phyloP scores from a whole-genome alignment of 2,888 invertebrate species.

The Agriopis marginaria region DNA sequence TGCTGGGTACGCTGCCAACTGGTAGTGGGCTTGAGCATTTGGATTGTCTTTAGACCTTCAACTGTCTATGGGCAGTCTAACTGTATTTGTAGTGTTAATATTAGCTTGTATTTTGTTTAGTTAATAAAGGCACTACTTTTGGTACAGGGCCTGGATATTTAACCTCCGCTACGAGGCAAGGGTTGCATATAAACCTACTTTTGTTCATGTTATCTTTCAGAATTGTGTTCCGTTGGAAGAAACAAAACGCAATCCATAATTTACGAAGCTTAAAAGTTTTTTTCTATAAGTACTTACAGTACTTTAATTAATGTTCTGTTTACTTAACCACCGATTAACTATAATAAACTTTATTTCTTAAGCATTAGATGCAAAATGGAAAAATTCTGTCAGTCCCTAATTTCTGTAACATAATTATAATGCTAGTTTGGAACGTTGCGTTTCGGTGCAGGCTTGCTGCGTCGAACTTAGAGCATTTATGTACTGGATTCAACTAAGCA shows the following conservation, averaged over 20 bases:
- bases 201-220: background rate
- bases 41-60: too few species aligned
- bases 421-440: conserved; percentile 36
- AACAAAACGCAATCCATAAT: conserved; percentile 18
- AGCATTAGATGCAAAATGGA: conserved; percentile 28
- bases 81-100: too few species aligned
- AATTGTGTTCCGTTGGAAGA: background rate
- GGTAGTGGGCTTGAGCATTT: too few species aligned
- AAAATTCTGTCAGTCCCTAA: conserved; percentile 16
- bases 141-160: too few species aligned
- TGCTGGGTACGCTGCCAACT: too few species aligned
- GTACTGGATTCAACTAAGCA: background rate
- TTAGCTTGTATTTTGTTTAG: too few species aligned
- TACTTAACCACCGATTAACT: conserved; percentile 17
- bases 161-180: too few species aligned
- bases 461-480: conserved; percentile 79
- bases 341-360: conserved; percentile 24
- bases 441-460: conserved; percentile 73
- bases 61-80: too few species aligned
- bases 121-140: too few species aligned
- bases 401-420: conserved; percentile 40
- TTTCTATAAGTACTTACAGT: conserved; percentile 20
- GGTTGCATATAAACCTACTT: too few species aligned
- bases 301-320: conserved; percentile 39
- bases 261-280: conserved; percentile 24